phyloP scores from a whole-genome alignment of 2,113 vertebrate genomes.

The Empidonax traillii region DNA sequence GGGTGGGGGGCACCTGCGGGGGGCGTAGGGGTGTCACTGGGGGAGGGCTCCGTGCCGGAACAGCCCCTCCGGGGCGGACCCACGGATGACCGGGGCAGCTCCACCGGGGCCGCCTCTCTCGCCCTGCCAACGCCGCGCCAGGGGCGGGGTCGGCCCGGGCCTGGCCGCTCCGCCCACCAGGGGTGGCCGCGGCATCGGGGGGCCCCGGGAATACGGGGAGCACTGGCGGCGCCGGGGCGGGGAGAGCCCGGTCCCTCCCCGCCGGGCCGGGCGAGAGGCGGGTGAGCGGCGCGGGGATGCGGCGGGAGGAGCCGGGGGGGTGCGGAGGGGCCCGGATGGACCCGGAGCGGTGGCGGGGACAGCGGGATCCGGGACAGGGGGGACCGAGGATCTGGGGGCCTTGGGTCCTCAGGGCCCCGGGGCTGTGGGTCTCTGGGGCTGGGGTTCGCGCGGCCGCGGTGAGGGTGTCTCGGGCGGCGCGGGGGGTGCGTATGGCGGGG shows the following conservation, averaged over 20 bases:
- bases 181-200: background rate
- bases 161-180: background rate
- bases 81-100: background rate
- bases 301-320: background rate
- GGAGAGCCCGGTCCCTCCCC: background rate
- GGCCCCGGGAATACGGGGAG: background rate
- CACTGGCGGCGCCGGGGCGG: background rate
- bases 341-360: background rate
- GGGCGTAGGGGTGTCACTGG: background rate
- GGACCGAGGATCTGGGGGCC: background rate
- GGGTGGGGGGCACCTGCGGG: background rate
- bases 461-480: background rate
- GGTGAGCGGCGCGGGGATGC: background rate
- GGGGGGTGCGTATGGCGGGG: background rate
- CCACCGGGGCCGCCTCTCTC: background rate
- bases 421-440: background rate
- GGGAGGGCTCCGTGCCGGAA: background rate
- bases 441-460: background rate
- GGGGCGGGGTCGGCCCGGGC: background rate
- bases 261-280: background rate
- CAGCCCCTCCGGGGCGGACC: background rate
- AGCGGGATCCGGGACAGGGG: background rate
- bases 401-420: too few species aligned
- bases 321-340: background rate
- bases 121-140: background rate